These are phyloP conservation scores for Pangasianodon hypophthalmus DNA, from an alignment of 2,113 vertebrate genomes.

Conservation along the genomic window DNA sequence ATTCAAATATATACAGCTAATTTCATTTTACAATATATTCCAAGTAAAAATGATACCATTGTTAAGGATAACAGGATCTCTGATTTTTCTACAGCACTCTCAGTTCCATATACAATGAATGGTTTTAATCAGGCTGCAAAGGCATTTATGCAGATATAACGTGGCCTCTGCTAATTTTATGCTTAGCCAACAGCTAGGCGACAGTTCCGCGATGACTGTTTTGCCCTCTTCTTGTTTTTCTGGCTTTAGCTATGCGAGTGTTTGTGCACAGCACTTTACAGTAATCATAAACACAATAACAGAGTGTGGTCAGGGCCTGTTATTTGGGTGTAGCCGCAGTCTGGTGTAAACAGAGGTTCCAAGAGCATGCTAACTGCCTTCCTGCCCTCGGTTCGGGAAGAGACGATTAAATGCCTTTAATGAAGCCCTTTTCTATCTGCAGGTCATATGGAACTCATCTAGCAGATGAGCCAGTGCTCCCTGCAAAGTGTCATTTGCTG, in stretches of 20 bases:
- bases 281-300: constrained; percentile 51
- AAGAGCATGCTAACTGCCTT: constrained; percentile 39
- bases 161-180: constrained; percentile 32
- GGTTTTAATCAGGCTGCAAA: constrained; percentile 25
- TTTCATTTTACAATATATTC: background rate
- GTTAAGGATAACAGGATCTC: background rate
- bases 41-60: background rate
- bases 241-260: constrained; percentile 26
- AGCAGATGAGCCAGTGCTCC: constrained; percentile 35
- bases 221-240: constrained; percentile 36
- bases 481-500: constrained; percentile 45
- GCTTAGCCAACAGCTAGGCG: background rate
- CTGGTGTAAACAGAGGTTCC: constrained; percentile 52
- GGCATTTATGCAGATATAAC: constrained; percentile 11
- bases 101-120: background rate
- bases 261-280: constrained; percentile 42
- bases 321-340: constrained; percentile 45
- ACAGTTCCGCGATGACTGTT: constrained; percentile 17
- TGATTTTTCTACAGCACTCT: background rate
- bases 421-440: constrained; percentile 42
- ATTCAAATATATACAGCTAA: background rate
- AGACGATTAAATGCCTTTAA: constrained; percentile 52
- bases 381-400: constrained; percentile 39
- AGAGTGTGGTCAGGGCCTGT: constrained; percentile 35
- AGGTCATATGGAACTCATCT: constrained; percentile 59